Evolutionary conservation across 1,140 invertebrate species (phyloP).

Genomic region (Leptinotarsa lineolata): DNA sequence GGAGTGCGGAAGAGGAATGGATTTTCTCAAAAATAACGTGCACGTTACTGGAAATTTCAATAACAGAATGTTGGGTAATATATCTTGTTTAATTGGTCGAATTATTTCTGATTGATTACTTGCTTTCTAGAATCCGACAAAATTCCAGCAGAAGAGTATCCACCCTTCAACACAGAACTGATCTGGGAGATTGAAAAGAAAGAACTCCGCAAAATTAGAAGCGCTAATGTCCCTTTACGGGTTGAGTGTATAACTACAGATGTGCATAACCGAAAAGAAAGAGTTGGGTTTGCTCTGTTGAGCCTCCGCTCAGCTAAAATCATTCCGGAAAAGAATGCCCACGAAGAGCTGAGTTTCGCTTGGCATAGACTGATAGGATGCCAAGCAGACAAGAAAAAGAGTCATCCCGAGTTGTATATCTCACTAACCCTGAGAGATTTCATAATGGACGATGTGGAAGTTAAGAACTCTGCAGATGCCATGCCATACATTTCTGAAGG

Average conservation of each 20-base stretch:
- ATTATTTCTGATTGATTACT: not conserved
- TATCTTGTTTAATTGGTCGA: not conserved
- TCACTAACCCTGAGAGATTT: conserved; percentile 58
- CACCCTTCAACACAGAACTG: conserved; percentile 57
- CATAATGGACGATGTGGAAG: conserved; percentile 34
- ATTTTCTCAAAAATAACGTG: conserved; percentile 56
- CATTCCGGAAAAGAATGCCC: conserved; percentile 42
- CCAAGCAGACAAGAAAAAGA: conserved; percentile 55
- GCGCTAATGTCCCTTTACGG: conserved; percentile 58
- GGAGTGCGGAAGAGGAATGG: conserved; percentile 60
- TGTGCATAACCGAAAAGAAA: conserved; percentile 55
- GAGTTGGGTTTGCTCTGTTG: conserved; percentile 59
- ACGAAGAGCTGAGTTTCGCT: conserved; percentile 46
- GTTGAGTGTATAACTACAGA: conserved; percentile 59
- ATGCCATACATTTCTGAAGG: conserved; percentile 41
- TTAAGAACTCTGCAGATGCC: not conserved
- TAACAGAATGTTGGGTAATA: conserved; percentile 53
- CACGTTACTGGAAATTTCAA: conserved; percentile 59
- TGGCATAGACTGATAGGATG: conserved; percentile 60
- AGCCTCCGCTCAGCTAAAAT: conserved; percentile 59
- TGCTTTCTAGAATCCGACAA: conserved; percentile 54
- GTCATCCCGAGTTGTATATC: conserved; percentile 59
- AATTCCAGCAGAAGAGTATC: conserved; percentile 53
- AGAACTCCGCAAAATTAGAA: conserved; percentile 58
- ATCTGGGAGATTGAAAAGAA: conserved; percentile 61